These are phyloP conservation scores for Pardalotus punctatus DNA, from an alignment of 2,113 vertebrate genomes.

Conservation along the genomic window DNA sequence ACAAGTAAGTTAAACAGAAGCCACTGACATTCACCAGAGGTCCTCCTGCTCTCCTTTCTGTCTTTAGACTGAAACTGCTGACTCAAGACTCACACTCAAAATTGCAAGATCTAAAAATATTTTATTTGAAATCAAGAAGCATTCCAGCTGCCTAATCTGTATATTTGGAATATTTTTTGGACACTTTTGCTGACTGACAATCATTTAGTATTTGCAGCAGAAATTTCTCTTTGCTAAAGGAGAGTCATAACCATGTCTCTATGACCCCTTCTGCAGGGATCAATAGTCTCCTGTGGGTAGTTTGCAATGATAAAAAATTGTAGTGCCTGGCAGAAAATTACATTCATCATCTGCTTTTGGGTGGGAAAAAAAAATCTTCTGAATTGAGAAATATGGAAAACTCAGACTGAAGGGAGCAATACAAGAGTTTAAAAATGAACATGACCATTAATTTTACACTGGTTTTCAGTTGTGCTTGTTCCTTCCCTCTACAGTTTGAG, in stretches of 20 bases:
- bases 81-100: neutral
- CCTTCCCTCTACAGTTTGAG: neutral
- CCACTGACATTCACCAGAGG: neutral
- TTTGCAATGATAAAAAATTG: neutral
- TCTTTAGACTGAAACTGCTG: neutral
- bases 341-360: neutral
- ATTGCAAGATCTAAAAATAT: neutral
- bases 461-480: neutral
- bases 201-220: neutral
- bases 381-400: neutral
- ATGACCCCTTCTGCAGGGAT: neutral
- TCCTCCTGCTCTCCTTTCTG: neutral
- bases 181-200: neutral
- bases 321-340: neutral
- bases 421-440: neutral
- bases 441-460: neutral
- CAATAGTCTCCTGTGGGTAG: neutral
- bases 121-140: neutral
- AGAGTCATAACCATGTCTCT: neutral
- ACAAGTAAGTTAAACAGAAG: neutral
- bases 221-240: neutral
- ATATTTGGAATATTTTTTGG: neutral
- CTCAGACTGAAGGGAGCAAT: neutral
- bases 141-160: neutral
- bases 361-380: fast-evolving